Conservation (phyloP, 2,113 vertebrate species). For the Sitta europaea region DNA sequence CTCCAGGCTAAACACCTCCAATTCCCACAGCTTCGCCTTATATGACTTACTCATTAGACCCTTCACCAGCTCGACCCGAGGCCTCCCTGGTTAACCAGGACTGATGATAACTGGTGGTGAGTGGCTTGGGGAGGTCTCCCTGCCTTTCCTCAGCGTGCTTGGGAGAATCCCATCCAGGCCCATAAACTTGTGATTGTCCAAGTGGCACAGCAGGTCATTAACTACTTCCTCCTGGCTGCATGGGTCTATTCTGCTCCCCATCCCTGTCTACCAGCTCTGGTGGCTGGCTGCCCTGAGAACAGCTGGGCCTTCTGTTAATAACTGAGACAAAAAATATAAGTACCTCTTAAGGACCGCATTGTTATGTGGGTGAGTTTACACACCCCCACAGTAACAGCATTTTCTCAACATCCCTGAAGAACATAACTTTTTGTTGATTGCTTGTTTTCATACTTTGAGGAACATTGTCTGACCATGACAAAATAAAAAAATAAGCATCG, state of each 20-base stretch:
- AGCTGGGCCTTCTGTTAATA: too few relatives aligned
- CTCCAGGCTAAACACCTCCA: too few relatives aligned
- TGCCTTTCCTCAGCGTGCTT: accelerated
- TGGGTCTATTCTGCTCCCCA: too few relatives aligned
- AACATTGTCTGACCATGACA: neutral
- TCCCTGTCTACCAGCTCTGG: too few relatives aligned
- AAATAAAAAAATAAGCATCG: neutral
- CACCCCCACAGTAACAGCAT: neutral
- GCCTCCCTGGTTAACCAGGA: neutral
- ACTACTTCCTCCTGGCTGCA: too few relatives aligned
- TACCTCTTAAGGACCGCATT: too few relatives aligned
- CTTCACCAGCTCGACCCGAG: neutral
- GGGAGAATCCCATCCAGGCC: neutral
- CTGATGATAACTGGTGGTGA: neutral
- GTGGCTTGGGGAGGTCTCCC: neutral
- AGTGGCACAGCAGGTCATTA: neutral
- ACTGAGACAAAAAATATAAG: neutral
- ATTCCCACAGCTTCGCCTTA: neutral
- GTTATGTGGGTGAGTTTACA: neutral
- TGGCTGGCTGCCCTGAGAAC: too few relatives aligned
- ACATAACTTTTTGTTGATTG: neutral
- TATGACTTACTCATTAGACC: neutral
- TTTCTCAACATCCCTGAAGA: neutral
- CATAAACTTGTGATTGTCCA: neutral
- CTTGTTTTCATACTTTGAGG: neutral